A percentile compares a stretch with the other conserved stretches of the same genome.
phyloP scores from a whole-genome alignment of 2,888 invertebrate species.

The Falcaria lacertinaria region DNA sequence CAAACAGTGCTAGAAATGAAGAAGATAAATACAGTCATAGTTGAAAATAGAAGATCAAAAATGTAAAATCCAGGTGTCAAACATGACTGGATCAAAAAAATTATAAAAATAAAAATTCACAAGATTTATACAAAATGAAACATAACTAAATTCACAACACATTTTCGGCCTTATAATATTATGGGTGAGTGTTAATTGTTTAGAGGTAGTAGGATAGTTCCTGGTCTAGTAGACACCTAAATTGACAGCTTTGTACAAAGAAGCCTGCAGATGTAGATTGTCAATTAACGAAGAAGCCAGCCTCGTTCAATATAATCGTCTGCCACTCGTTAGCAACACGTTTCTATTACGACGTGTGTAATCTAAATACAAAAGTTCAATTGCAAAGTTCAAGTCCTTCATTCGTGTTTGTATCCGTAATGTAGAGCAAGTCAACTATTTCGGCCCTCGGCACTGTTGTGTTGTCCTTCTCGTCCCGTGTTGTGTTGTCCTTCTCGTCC shows the following conservation, averaged over 20 bases:
- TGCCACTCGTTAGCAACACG: conserved; percentile 39
- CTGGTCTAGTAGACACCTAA: conserved; percentile 26
- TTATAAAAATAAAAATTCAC: conserved; percentile 30
- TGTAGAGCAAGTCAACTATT: not conserved
- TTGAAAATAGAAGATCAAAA: conserved; percentile 65
- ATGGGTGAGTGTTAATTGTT: conserved; percentile 52
- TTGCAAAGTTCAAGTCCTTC: conserved; percentile 17
- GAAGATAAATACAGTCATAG: conserved; percentile 43
- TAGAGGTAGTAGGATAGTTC: conserved; percentile 5
- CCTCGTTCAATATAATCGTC: conserved; percentile 27
- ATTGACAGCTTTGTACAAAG: conserved; percentile 70
- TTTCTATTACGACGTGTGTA: conserved; percentile 19
- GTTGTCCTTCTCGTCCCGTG: conserved; percentile 12
- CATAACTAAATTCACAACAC: conserved; percentile 12
- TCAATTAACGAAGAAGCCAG: conserved; percentile 43
- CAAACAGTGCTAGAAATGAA: conserved; percentile 18
- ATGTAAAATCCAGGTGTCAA: conserved; percentile 46
- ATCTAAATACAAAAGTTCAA: conserved; percentile 58
- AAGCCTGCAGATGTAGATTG: conserved; percentile 43
- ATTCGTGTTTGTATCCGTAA: not conserved
- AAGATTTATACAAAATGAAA: conserved; percentile 27
- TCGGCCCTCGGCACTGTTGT: not conserved
- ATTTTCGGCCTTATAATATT: conserved; percentile 29
- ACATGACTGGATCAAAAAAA: conserved; percentile 25
- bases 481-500: conserved; percentile 8